A percentile compares a stretch with the other conserved stretches of the same genome.
phyloP scores from a whole-genome alignment of 2,113 vertebrate species.

The Microcebus ravelobensis region DNA sequence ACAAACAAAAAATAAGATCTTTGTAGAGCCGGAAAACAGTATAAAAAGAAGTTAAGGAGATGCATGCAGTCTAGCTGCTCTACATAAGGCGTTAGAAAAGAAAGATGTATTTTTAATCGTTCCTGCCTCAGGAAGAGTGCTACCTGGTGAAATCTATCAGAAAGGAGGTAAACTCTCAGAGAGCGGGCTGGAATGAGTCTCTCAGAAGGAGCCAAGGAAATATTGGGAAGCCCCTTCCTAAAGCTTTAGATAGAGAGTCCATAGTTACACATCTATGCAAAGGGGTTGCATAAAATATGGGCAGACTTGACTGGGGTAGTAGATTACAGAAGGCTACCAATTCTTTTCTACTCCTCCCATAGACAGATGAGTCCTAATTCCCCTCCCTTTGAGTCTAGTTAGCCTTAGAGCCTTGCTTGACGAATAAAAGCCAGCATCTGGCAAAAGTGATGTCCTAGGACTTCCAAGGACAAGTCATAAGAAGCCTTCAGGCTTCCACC shows the following conservation, averaged over 20 bases:
- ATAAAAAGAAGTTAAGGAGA: background rate
- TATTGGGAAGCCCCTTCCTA: background rate
- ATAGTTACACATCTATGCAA: background rate
- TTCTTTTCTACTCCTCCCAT: background rate
- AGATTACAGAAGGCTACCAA: background rate
- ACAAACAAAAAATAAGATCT: background rate
- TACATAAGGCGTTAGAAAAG: background rate
- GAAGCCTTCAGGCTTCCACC: background rate
- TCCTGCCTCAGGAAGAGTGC: background rate
- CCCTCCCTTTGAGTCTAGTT: background rate
- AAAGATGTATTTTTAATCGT: background rate
- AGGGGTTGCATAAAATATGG: background rate
- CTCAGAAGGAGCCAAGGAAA: constrained; percentile 15
- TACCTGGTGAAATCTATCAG: background rate
- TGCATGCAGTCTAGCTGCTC: background rate
- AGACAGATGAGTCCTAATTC: background rate
- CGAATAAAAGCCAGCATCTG: background rate
- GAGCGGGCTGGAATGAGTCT: background rate
- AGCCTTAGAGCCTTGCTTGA: background rate
- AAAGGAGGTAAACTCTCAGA: background rate
- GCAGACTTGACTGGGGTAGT: background rate
- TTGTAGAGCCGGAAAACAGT: background rate
- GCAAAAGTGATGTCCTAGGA: background rate
- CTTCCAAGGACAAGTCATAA: background rate
- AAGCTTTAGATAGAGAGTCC: background rate